A percentile compares a stretch with the other conserved stretches of the same genome.
Conservation (phyloP, 2,113 vertebrate genomes). For the Cacatua alba region DNA sequence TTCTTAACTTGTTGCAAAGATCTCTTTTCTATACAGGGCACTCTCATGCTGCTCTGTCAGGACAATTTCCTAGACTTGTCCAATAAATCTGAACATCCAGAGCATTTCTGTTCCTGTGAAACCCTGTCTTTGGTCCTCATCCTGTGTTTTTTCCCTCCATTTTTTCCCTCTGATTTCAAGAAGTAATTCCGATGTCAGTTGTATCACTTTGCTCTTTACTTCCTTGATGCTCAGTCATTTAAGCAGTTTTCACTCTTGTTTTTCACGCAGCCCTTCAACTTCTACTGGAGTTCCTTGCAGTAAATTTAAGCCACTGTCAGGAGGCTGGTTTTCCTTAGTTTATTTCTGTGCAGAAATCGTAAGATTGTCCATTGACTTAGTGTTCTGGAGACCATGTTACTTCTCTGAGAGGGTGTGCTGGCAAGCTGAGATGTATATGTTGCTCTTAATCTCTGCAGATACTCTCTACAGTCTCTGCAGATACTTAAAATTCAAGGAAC, state of each 20-base stretch:
- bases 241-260: neutral
- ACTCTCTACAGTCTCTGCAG: neutral
- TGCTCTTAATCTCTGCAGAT: neutral
- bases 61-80: neutral
- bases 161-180: neutral
- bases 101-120: neutral
- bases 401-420: neutral
- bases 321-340: neutral
- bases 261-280: neutral
- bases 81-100: neutral
- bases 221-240: neutral
- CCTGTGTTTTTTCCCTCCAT: neutral
- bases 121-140: neutral
- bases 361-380: neutral
- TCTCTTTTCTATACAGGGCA: neutral
- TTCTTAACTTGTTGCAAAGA: neutral
- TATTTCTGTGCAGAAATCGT: neutral
- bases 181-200: neutral
- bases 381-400: neutral
- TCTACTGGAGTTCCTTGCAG: neutral
- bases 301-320: neutral
- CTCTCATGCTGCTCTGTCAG: neutral
- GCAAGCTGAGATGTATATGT: neutral
- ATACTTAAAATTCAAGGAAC: neutral
- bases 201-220: neutral